Evolutionary conservation across 2,797 vertebrate species (phyloP).

Genomic region (Knipowitschia caucasica): DNA sequence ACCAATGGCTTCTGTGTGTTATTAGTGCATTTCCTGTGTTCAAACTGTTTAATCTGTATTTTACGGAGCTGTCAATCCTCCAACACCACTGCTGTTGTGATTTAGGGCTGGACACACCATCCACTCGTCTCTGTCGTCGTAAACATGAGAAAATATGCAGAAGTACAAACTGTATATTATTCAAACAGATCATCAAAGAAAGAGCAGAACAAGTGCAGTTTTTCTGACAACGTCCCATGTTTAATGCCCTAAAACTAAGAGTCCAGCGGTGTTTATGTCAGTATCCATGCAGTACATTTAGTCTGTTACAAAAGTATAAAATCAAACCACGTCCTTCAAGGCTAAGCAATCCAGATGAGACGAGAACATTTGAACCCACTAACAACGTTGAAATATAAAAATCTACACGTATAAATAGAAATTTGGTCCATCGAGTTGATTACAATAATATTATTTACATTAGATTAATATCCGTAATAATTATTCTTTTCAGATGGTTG

Average conservation of each 20-base stretch:
- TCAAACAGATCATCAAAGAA: constrained; percentile 14
- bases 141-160: too few relatives aligned
- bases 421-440: constrained; percentile 90
- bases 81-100: too few relatives aligned
- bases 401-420: constrained; percentile 99
- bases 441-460: constrained; percentile 94
- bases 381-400: constrained; percentile 97
- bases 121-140: too few relatives aligned
- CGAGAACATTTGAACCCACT: constrained; percentile 79
- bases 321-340: constrained; percentile 68
- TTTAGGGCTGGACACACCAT: too few relatives aligned
- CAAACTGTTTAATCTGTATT: too few relatives aligned
- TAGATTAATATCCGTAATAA: constrained; percentile 78
- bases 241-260: constrained; percentile 62
- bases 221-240: constrained; percentile 48
- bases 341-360: constrained; percentile 81
- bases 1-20: too few relatives aligned
- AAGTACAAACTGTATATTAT: too few relatives aligned
- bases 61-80: too few relatives aligned
- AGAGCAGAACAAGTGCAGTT: constrained; percentile 13
- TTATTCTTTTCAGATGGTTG: constrained; percentile 67
- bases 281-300: constrained; percentile 82
- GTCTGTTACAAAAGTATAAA: constrained; percentile 78
- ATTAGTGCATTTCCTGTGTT: too few relatives aligned
- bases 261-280: constrained; percentile 71